Evolutionary conservation across 2,888 invertebrate genomes (phyloP).

Genomic region (Habrosyne pyritoides): DNA sequence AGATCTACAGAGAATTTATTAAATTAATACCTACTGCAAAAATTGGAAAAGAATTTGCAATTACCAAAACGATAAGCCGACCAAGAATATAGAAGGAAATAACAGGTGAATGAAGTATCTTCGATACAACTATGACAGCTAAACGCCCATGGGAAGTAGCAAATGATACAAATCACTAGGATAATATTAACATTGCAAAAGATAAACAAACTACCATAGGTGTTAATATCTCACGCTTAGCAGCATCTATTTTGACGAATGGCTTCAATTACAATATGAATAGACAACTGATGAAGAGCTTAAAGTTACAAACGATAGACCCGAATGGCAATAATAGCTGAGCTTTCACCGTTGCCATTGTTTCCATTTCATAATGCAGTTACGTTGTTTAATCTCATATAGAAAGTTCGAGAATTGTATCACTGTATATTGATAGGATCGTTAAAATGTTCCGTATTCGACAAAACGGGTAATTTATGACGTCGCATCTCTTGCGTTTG

Average conservation of each 20-base stretch:
- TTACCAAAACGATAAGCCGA: no score
- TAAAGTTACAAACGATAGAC: slow-evolving; percentile 36
- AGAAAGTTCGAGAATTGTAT: slow-evolving; percentile 68
- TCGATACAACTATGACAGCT: no score
- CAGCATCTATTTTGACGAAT: slow-evolving; percentile 37
- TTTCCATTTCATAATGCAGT: slow-evolving; percentile 61
- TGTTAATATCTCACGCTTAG: slow-evolving; percentile 14
- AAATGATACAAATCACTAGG: neutral
- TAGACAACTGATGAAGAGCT: slow-evolving; percentile 44
- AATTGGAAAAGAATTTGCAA: neutral
- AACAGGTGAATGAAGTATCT: no score
- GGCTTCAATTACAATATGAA: slow-evolving; percentile 39
- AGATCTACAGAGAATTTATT: neutral
- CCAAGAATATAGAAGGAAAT: no score
- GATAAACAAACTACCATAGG: neutral
- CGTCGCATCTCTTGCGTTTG: neutral
- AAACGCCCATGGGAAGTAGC: neutral
- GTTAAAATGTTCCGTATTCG: neutral
- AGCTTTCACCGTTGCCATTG: slow-evolving; percentile 64
- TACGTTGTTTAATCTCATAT: slow-evolving; percentile 61
- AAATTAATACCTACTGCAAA: neutral
- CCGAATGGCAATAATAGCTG: slow-evolving; percentile 47
- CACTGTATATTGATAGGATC: slow-evolving; percentile 33
- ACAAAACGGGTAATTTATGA: neutral
- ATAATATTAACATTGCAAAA: neutral